Conservation (phyloP, 2,113 vertebrate genomes). For the Phoenicopterus ruber region DNA sequence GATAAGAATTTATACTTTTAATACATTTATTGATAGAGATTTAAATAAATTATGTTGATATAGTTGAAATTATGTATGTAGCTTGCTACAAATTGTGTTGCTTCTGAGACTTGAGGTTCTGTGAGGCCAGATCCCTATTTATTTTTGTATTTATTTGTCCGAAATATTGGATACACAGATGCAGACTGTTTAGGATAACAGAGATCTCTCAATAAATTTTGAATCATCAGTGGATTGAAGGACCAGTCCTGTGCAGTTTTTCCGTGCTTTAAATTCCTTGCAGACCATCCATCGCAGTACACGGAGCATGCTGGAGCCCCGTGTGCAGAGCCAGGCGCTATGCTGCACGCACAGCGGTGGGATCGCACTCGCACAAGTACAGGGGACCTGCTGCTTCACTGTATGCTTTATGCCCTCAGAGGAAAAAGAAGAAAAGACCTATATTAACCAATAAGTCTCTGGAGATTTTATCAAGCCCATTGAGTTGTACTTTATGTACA, state of each 20-base stretch:
- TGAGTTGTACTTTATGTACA: constrained; percentile 62
- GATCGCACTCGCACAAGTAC: constrained; percentile 30
- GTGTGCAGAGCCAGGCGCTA: not conserved
- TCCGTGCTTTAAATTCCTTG: constrained; percentile 50
- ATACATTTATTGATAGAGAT: constrained; percentile 62
- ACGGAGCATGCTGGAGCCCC: constrained; percentile 36
- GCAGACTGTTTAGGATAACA: not conserved
- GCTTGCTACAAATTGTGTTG: constrained; percentile 47
- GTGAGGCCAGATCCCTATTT: constrained; percentile 68
- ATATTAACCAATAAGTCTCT: constrained; percentile 37
- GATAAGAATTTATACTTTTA: constrained; percentile 67
- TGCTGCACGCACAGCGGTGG: not conserved
- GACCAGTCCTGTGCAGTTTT: constrained; percentile 31
- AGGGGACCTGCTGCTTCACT: constrained; percentile 34
- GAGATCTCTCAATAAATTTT: constrained; percentile 20
- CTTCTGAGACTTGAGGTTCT: constrained; percentile 59
- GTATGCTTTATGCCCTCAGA: constrained; percentile 20
- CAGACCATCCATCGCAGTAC: constrained; percentile 16
- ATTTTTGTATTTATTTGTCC: constrained; percentile 76
- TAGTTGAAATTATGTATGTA: constrained; percentile 61
- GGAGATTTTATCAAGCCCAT: constrained; percentile 35
- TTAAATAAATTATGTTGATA: constrained; percentile 69
- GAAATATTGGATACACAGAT: constrained; percentile 30
- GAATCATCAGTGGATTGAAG: not conserved
- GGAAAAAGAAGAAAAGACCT: constrained; percentile 7